Evolutionary conservation across 2,113 vertebrate species (phyloP), one percentile per base, ranked within the genome.

Genomic region (Gracilinanus agilis): DNA sequence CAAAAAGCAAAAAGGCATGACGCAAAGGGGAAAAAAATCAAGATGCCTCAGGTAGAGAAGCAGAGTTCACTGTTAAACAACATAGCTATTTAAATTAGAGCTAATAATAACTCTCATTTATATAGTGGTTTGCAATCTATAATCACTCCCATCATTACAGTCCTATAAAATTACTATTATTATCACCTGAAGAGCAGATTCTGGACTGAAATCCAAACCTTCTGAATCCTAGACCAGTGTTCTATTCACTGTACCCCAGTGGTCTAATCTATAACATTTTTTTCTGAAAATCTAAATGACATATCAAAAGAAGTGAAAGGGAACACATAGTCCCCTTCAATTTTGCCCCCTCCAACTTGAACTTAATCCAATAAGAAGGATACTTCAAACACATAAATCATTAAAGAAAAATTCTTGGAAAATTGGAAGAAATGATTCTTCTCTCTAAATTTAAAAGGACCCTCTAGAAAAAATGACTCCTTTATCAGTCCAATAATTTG

Each of bases 391-490:
- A 90, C 8, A 54, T 40, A 56, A 40, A 49, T 55, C 0, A 16
- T 21, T 88, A 83, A 89, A 88, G 95, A 8, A 92, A 19, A 3
- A 91, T 24, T 6, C 19, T 40, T 44, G 53, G 67, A 89, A 94
- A 88, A 53, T 92, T 89, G 75, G 27, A 53, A 95, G 16, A 94
- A 53, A 92, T 16, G 75, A n/a, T 16, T 94, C 16, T 92, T 89
- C 93, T 83, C 2, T 61, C 29, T 13, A 58, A 53, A 25, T 13
- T 24, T 29, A 89, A 94, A 91, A 55, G 53, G 25, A 90, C 2
- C 29, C 12, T 75, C 13, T 93, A 88, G 29, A 16, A 90, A 49
- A 94, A 91, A 96, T 89, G 88, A 6, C 13, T 90, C 12, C 29
- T 92, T 96, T 56, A 90, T 92, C 12, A 95, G 9, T 0, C 91